Conservation (phyloP, 2,797 vertebrate genomes). For the Brachyalestes nurse region DNA sequence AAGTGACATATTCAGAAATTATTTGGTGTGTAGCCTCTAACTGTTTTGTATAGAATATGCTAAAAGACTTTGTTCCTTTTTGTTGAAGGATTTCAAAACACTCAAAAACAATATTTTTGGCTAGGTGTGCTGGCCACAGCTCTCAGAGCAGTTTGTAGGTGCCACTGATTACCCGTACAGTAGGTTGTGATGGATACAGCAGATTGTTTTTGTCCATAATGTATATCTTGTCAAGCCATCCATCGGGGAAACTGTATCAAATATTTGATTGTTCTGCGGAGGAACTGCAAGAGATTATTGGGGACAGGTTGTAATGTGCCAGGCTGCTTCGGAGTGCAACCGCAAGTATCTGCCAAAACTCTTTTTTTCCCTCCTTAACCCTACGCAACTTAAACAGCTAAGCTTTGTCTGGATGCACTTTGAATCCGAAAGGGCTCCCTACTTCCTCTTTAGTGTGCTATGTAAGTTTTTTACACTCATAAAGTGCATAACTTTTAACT, state of each 20-base stretch:
- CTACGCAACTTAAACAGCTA: too few species aligned
- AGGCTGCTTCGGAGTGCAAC: not conserved
- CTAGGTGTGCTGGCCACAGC: not conserved
- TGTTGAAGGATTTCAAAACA: not conserved
- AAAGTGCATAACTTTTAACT: too few species aligned
- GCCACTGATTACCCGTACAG: not conserved
- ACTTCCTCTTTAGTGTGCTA: too few species aligned
- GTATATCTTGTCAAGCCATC: not conserved
- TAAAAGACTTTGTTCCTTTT: not conserved
- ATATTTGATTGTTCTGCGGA: constrained; percentile 22
- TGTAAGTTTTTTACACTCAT: too few species aligned
- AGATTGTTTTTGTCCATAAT: not conserved
- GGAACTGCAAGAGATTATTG: constrained; percentile 23
- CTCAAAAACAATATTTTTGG: not conserved
- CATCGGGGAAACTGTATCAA: constrained; percentile 21
- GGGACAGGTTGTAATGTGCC: not conserved
- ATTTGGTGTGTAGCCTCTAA: not conserved
- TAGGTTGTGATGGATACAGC: not conserved
- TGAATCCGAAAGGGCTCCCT: too few species aligned
- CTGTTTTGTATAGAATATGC: not conserved
- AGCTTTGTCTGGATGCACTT: too few species aligned
- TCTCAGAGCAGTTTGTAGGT: not conserved
- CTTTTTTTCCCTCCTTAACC: too few species aligned
- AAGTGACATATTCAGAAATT: not conserved
- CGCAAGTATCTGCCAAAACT: too few species aligned